These are phyloP conservation scores for Atherix ibis DNA, from an alignment of 2,888 invertebrate species.

Conservation along the genomic window DNA sequence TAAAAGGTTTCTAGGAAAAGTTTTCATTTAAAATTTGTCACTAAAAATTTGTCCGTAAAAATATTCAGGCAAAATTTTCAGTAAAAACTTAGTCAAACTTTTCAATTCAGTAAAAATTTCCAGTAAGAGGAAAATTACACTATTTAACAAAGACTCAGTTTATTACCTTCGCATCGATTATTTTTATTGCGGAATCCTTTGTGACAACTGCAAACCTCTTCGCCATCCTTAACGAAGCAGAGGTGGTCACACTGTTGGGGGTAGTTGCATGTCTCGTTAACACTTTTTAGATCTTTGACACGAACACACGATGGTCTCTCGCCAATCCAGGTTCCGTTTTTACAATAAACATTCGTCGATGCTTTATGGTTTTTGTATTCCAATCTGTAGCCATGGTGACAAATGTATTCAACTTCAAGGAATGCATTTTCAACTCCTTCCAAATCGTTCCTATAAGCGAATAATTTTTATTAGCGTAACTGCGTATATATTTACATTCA, in stretches of 20 bases:
- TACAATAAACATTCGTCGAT: constrained; percentile 12
- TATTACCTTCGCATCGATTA: constrained; percentile 13
- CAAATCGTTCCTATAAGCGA: constrained; percentile 11
- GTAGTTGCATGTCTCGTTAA: constrained; percentile 10
- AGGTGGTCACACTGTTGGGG: constrained; percentile 12
- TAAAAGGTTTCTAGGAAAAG: no score
- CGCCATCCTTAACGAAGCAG: constrained; percentile 14
- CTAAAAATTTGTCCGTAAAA: no score
- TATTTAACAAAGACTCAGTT: no score
- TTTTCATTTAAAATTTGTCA: no score
- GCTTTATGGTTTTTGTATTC: constrained; percentile 5
- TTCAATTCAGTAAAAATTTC: no score
- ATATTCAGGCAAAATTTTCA: no score
- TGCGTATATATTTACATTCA: no score
- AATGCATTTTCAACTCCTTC: constrained; percentile 10
- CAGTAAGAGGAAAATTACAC: no score
- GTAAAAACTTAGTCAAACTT: no score
- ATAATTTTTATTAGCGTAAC: no score
- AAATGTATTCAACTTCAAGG: constrained; percentile 14
- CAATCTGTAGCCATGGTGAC: constrained; percentile 12
- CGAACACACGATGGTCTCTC: constrained; percentile 10
- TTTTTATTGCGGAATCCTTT: constrained; percentile 31
- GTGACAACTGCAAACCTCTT: constrained; percentile 33
- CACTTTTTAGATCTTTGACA: constrained; percentile 6
- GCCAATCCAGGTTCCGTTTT: constrained; percentile 13